phyloP scores from a whole-genome alignment of 2,797 vertebrate species.

The Sebastes itinus region DNA sequence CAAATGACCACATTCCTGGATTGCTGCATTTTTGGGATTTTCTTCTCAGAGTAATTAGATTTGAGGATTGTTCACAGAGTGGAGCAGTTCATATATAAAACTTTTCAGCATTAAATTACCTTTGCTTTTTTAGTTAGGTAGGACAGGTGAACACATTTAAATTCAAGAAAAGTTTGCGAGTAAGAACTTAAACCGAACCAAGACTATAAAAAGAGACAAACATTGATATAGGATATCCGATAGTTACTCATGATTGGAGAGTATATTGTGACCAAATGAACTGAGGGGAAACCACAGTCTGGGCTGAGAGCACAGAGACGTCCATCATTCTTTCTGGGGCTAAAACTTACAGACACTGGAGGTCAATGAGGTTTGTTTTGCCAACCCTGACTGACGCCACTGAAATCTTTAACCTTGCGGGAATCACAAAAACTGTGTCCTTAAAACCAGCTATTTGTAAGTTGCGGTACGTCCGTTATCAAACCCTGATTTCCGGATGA shows the following conservation, averaged over 20 bases:
- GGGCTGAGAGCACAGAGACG: neutral
- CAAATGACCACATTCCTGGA: slow-evolving; percentile 35
- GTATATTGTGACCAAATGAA: slow-evolving; percentile 13
- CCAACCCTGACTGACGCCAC: slow-evolving; percentile 4
- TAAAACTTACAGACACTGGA: neutral
- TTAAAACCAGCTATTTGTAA: neutral
- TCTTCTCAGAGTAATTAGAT: slow-evolving; percentile 9
- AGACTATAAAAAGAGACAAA: neutral
- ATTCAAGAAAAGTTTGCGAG: neutral
- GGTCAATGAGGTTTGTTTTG: slow-evolving; percentile 31
- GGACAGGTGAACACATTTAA: neutral
- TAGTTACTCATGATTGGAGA: neutral
- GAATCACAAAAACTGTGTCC: neutral
- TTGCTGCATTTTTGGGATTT: slow-evolving; percentile 32
- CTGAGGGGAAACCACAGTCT: slow-evolving; percentile 15
- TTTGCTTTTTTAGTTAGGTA: neutral
- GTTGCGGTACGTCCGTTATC: neutral
- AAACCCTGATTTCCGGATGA: neutral
- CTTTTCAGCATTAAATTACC: neutral
- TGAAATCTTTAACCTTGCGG: slow-evolving; percentile 37
- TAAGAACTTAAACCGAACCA: neutral
- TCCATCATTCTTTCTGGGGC: slow-evolving; percentile 5
- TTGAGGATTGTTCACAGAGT: neutral
- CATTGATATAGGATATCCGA: neutral
- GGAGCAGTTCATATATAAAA: neutral